Conservation (phyloP, 2,113 vertebrate species). For the Ammospiza caudacuta region DNA sequence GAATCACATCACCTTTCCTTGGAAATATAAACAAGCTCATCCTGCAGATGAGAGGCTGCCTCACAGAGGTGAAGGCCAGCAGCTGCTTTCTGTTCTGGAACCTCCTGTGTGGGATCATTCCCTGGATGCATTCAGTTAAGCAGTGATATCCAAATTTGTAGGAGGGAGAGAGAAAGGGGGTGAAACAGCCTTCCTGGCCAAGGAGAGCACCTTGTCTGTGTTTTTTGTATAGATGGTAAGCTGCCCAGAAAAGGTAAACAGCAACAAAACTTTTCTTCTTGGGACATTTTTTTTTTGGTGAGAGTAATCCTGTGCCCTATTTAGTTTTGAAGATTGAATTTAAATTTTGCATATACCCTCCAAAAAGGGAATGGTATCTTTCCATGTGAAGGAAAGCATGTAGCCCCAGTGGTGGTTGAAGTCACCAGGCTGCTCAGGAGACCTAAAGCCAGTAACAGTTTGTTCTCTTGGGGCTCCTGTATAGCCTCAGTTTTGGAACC, state of each 20-base stretch:
- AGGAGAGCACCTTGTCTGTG: neutral
- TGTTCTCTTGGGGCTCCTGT: neutral
- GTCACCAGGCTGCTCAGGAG: neutral
- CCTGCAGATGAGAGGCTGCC: neutral
- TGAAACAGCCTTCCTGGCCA: neutral
- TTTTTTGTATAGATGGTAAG: neutral
- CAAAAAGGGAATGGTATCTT: neutral
- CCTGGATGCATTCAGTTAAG: neutral
- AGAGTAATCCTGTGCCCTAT: neutral
- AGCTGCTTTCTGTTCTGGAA: accelerated
- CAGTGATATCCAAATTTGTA: neutral
- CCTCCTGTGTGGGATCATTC: neutral
- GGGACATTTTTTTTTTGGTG: neutral
- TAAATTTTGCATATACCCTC: neutral
- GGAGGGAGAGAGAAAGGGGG: neutral
- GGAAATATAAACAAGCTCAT: neutral
- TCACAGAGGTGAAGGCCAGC: neutral
- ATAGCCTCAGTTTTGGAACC: neutral
- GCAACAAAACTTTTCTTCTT: neutral
- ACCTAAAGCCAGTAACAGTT: neutral
- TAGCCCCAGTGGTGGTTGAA: neutral
- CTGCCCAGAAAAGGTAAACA: neutral
- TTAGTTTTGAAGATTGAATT: neutral
- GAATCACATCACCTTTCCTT: neutral
- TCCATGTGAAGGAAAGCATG: neutral